phyloP scores from a whole-genome alignment of 2,113 vertebrate species.

The Chaenocephalus aceratus region DNA sequence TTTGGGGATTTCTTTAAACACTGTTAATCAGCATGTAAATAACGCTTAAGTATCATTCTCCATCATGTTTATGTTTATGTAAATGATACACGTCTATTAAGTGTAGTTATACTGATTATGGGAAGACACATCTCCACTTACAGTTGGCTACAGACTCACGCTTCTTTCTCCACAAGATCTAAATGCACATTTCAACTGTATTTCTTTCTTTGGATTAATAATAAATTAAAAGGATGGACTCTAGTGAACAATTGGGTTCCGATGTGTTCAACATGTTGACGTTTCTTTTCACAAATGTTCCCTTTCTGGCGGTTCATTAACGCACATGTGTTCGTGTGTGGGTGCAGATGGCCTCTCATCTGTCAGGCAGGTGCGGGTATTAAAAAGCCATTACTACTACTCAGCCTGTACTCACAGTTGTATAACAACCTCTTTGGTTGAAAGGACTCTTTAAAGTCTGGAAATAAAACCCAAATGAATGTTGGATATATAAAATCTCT shows the following conservation, averaged over 20 bases:
- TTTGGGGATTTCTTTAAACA: neutral
- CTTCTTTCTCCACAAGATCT: neutral
- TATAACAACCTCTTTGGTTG: neutral
- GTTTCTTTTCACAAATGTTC: neutral
- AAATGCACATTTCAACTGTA: neutral
- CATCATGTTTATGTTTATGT: neutral
- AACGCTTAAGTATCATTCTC: constrained; percentile 1
- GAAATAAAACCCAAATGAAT: neutral
- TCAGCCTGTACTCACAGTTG: neutral
- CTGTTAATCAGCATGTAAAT: constrained; percentile 23
- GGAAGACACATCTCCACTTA: neutral
- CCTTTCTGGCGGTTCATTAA: too few relatives aligned
- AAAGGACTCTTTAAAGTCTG: neutral
- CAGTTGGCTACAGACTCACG: neutral
- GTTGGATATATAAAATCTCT: neutral
- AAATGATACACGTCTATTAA: neutral
- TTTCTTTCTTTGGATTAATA: neutral
- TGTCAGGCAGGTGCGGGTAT: too few relatives aligned
- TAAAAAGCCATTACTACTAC: neutral
- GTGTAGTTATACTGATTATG: neutral
- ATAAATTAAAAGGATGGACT: neutral
- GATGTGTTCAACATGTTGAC: neutral
- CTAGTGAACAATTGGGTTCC: neutral
- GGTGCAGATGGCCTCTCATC: too few relatives aligned
- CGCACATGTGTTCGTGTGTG: neutral